Evolutionary conservation across 23 tunicate species (phyloP), one percentile per base, ranked within the genome.

Genomic region (Phallusia fumigata): DNA sequence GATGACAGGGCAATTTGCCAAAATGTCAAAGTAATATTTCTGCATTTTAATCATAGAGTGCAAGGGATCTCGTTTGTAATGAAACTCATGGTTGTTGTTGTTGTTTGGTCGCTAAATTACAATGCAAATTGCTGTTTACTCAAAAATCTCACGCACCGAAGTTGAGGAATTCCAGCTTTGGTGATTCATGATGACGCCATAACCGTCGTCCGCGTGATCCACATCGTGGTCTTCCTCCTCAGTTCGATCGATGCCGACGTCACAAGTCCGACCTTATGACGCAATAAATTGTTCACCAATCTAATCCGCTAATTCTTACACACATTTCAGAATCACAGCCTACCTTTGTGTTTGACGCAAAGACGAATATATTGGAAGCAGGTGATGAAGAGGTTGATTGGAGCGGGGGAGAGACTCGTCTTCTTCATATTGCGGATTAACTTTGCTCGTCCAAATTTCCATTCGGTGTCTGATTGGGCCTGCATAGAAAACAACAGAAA

Each of bases 391-490:
- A 94, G 86, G 76, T 89, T 94, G 64, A 88, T 77, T 11, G 98
- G 98, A 0, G 98, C 77, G 0, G 98, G 98, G 24, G 98, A 94
- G 19, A 89, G 35, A 50, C 83, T 94, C n/a, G 91, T 94, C 45
- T 89, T 89, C 73, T 94, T 94, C 90, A 94, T 94, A 58, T 89
- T 88, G 13, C 98, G 84, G 22, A 94, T 94, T 65, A 94, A 78
- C 64, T 94, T 88, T 2, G 98, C 88, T 44, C 98, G 79, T 16
- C 98, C 98, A 85, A 94, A 94, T 52, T 94, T 94, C 98, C 98
- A 94, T 53, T 94, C 98, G 19, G 88, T 87, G 80, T 94, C 98
- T 8, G 98, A 94, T 49, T 94, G 94, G 22, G 94, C 94, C 98
- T 94, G 69, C 5, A 35, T 30, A 10, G 31, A 31, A 78, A 24